phyloP scores from a whole-genome alignment of 2,888 invertebrate genomes.

The Bombyx huttoni region DNA sequence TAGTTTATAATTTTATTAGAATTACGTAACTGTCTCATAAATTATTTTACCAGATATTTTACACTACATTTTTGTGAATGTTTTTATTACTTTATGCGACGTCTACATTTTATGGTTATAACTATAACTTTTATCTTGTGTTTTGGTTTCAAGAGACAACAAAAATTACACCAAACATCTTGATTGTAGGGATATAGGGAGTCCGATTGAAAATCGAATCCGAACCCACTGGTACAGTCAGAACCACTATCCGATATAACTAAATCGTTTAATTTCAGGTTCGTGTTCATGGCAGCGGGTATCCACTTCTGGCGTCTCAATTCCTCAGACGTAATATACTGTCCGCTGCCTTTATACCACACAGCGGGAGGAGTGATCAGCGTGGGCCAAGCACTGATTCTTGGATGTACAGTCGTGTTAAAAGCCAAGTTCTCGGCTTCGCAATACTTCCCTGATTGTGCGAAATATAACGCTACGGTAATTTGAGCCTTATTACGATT shows the following conservation, averaged over 20 bases:
- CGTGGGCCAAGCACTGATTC: conserved; percentile 83
- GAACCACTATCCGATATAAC: neutral
- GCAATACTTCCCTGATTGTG: conserved; percentile 93
- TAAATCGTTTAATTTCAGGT: conserved; percentile 59
- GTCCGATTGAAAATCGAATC: too few relatives aligned
- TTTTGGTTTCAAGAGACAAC: too few relatives aligned
- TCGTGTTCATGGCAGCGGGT: conserved; percentile 82
- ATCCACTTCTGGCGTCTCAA: conserved; percentile 77
- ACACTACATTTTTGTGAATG: too few relatives aligned
- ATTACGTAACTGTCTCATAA: too few relatives aligned
- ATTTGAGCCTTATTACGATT: conserved; percentile 23
- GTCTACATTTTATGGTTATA: too few relatives aligned
- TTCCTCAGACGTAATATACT: conserved; percentile 85
- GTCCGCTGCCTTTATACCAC: conserved; percentile 95
- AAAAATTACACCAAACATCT: too few relatives aligned
- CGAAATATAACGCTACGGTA: conserved; percentile 96
- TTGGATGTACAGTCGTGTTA: conserved; percentile 87
- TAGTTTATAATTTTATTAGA: too few relatives aligned
- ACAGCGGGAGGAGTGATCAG: conserved; percentile 94
- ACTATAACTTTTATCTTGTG: too few relatives aligned
- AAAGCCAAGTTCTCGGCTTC: conserved; percentile 95
- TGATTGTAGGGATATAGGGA: too few relatives aligned
- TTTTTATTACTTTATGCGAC: too few relatives aligned
- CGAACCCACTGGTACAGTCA: neutral
- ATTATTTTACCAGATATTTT: too few relatives aligned